Evolutionary conservation across 2,797 vertebrate species (phyloP).

Genomic region (Neoniphon sammara): DNA sequence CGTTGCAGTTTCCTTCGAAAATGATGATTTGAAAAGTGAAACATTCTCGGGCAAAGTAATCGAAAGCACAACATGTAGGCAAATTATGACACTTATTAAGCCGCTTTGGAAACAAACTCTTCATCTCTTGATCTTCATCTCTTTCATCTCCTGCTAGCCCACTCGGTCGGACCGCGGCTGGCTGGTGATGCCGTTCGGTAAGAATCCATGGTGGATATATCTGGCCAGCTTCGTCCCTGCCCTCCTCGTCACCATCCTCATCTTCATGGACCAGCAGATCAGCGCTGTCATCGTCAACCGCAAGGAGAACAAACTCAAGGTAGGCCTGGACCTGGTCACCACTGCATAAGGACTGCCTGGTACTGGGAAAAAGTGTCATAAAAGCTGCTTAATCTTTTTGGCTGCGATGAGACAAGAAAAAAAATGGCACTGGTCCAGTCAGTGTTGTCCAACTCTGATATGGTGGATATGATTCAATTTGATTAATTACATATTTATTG

Average conservation of each 20-base stretch:
- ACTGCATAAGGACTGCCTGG: no score
- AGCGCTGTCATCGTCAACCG: slow-evolving; percentile 96
- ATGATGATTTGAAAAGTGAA: no score
- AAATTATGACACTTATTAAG: not conserved
- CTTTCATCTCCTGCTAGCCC: slow-evolving; percentile 80
- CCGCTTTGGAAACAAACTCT: no score
- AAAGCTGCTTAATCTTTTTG: no score
- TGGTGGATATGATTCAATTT: no score
- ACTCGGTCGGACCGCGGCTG: slow-evolving; percentile 92
- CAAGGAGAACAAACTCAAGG: slow-evolving; percentile 95
- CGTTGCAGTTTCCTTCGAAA: not conserved
- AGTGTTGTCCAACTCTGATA: no score
- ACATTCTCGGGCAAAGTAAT: not conserved
- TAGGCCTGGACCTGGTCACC: slow-evolving; percentile 11
- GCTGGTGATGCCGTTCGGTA: slow-evolving; percentile 94
- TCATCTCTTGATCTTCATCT: not conserved
- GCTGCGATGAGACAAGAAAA: no score
- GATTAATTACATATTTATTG: no score
- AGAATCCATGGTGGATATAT: slow-evolving; percentile 98
- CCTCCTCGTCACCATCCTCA: slow-evolving; percentile 96
- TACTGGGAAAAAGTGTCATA: not conserved
- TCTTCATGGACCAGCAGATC: slow-evolving; percentile 99
- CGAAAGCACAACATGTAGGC: not conserved
- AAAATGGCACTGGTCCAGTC: no score
- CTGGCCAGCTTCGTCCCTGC: slow-evolving; percentile 91